phyloP scores from a whole-genome alignment of 2,888 invertebrate species.

The Amphipoea oculea region DNA sequence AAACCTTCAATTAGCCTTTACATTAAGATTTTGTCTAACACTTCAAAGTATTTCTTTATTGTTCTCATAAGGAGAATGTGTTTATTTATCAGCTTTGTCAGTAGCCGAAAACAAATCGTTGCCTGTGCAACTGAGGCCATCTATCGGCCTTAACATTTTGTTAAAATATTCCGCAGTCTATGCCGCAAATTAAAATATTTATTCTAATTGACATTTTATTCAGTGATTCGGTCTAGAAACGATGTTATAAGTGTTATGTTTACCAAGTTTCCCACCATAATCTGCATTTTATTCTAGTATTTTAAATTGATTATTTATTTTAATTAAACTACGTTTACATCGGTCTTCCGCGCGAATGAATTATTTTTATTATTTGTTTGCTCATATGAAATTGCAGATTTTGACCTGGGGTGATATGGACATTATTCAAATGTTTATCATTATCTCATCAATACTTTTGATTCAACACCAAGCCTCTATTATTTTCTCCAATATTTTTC shows the following conservation, averaged over 20 bases:
- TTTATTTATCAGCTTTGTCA: slow-evolving; percentile 43
- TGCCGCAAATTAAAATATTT: slow-evolving; percentile 24
- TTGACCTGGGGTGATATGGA: neutral
- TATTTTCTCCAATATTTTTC: neutral
- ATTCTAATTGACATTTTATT: slow-evolving; percentile 40
- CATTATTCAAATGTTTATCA: neutral
- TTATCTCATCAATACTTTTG: neutral
- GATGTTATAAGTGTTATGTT: neutral
- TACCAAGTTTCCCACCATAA: slow-evolving; percentile 25
- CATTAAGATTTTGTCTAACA: neutral
- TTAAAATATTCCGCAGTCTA: slow-evolving; percentile 32
- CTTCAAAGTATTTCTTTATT: slow-evolving; percentile 44
- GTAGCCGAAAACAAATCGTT: slow-evolving; percentile 45
- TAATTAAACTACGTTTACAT: slow-evolving; percentile 24
- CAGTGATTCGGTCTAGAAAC: slow-evolving; percentile 21
- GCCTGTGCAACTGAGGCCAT: slow-evolving; percentile 45
- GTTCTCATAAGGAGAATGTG: slow-evolving; percentile 47
- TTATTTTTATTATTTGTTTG: slow-evolving; percentile 12
- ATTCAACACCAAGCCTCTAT: neutral
- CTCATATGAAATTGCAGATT: slow-evolving; percentile 9
- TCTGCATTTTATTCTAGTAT: slow-evolving; percentile 28
- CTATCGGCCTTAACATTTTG: slow-evolving; percentile 60
- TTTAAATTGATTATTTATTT: slow-evolving; percentile 43
- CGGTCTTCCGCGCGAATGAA: slow-evolving; percentile 21
- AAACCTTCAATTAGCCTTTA: slow-evolving; percentile 8